phyloP scores from a whole-genome alignment of 2,113 vertebrate genomes.

The Athene noctua region DNA sequence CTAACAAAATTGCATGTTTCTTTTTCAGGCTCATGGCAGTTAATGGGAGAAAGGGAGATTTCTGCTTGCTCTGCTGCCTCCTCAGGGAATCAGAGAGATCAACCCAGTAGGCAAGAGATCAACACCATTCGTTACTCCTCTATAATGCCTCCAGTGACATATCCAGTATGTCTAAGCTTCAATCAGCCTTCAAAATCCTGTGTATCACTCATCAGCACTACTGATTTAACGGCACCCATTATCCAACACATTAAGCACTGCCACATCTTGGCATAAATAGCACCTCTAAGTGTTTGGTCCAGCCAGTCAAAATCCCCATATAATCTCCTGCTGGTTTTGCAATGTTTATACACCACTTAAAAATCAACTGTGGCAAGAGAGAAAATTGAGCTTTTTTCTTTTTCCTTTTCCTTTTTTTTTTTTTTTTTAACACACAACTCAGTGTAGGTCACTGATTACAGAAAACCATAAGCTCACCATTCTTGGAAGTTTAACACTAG shows the following conservation, averaged over 20 bases:
- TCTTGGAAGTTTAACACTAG: background rate
- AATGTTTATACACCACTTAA: background rate
- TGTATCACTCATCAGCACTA: background rate
- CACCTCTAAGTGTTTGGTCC: background rate
- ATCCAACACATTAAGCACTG: background rate
- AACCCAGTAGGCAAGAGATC: background rate
- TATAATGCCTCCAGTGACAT: background rate
- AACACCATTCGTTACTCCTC: background rate
- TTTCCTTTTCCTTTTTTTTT: too few relatives aligned
- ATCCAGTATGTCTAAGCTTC: background rate
- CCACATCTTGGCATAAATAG: background rate
- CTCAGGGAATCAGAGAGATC: background rate
- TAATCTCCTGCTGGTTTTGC: background rate
- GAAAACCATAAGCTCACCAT: background rate
- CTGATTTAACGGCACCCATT: background rate
- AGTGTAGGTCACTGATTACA: background rate
- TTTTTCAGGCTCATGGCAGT: background rate
- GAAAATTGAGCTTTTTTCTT: background rate
- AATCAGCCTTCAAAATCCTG: background rate
- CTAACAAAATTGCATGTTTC: background rate
- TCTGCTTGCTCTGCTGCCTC: background rate
- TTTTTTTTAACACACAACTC: background rate
- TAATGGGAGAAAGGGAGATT: background rate
- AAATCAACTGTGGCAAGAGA: background rate
- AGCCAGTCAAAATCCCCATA: background rate